phyloP scores from a whole-genome alignment of 2,888 invertebrate genomes.

The Meta bourneti region DNA sequence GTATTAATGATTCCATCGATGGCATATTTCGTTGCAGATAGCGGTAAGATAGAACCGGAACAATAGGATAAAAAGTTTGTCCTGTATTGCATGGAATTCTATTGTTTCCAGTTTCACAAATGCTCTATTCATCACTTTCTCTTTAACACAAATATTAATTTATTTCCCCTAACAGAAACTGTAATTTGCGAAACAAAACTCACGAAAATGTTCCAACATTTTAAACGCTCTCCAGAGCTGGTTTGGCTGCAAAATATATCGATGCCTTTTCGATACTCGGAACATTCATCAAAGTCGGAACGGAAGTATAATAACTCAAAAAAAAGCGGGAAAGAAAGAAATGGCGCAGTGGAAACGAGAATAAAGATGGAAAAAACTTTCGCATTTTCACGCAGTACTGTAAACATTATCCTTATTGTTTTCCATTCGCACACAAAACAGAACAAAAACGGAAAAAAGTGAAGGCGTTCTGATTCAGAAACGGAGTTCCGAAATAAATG shows the following conservation, averaged over 20 bases:
- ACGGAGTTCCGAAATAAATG: conserved; percentile 57
- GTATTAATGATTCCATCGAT: background rate
- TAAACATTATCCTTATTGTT: conserved; percentile 65
- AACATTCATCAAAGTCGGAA: conserved; percentile 41
- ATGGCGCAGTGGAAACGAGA: conserved; percentile 1
- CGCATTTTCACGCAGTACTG: conserved; percentile 39
- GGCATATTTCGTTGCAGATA: background rate
- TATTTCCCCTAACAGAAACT: conserved; percentile 44
- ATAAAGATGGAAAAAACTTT: conserved; percentile 20
- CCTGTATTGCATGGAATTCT: background rate
- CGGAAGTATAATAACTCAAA: conserved; percentile 24
- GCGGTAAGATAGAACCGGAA: conserved; percentile 7
- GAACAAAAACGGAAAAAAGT: background rate
- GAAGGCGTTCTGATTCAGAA: background rate
- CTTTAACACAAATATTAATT: conserved; percentile 53
- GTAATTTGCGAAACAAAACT: conserved; percentile 38
- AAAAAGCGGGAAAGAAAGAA: background rate
- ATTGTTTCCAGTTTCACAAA: conserved; percentile 47
- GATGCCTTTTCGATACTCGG: background rate
- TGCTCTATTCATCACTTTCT: conserved; percentile 32
- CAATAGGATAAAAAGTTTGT: background rate
- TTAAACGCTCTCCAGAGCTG: background rate
- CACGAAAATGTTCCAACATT: conserved; percentile 16
- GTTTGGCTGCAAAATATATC: conserved; percentile 8
- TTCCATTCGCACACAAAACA: background rate